Base-by-base conservation (phyloP, 2,888 invertebrate genomes). In the Altica lythri region DNA sequence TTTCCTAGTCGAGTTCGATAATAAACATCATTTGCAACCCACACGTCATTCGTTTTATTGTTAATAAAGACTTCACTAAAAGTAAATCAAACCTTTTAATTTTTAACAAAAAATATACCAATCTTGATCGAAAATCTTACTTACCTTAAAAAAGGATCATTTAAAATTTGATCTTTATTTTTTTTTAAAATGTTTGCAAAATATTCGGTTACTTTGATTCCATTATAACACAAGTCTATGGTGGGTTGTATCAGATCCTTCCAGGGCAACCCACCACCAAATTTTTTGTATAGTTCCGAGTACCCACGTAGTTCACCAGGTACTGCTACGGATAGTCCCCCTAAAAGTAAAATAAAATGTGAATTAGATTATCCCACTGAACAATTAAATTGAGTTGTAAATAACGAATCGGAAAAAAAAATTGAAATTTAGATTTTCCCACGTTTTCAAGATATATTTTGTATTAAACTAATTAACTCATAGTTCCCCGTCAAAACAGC, bases 261-360 rank as follows among this genome's bases (percentile, higher is more conserved):
- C 96, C 96, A 96, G 0, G 83, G 80, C 42, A 95, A 77, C 4
- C 64, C 70, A 8, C 65, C 70, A 1, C 94, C 93, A 72, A 86
- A 91, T 61, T 76, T 78, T 60, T 83, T 75, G 75, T 92, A 85
- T 27, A 91, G 84, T 53, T 80, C 84, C 82, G 88, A 88, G 73
- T 92, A 92, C 2, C 95, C 95, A 47, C 82, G 78, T n/a, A 96
- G 74, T 75, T 95, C 95, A 12, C 94, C 94, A 0, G 95, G 95
- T n/a, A 95, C 88, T n/a, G 88, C 95, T 13, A 57, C 57, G n/a
- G 57, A 29, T 19, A 54, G 25, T 14, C 53, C 57, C 25, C 57
- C 57, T 57, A 12, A 8, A 42, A 45, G 27, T n/a, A n/a, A n/a
- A n/a, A n/a, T n/a, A n/a, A n/a, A n/a, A n/a, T n/a, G n/a, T n/a